Conservation (phyloP, 2,797 vertebrate genomes). For the Ctenopoma multispine region DNA sequence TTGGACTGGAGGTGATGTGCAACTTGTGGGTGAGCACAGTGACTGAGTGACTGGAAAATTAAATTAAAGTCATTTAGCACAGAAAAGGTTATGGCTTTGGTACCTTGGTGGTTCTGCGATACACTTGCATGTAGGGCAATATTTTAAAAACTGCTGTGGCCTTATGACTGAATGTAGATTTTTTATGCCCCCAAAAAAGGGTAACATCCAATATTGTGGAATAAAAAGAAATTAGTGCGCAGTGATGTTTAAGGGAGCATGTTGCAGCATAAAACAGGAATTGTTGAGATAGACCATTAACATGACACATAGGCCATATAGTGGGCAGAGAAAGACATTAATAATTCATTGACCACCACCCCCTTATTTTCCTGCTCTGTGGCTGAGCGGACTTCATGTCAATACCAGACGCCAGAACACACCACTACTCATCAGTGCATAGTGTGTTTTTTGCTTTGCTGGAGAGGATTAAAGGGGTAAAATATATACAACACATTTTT, state of each 20-base stretch:
- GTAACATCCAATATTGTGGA: neutral
- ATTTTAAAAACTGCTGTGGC: conserved; percentile 47
- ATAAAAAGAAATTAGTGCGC: conserved; percentile 3
- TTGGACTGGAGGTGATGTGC: neutral
- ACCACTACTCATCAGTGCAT: conserved; percentile 48
- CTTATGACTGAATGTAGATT: conserved; percentile 44
- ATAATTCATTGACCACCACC: conserved; percentile 69
- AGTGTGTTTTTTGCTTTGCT: conserved; percentile 26
- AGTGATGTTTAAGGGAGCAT: conserved; percentile 33
- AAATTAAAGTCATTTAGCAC: conserved; percentile 51
- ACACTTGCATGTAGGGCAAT: conserved; percentile 8
- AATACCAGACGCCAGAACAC: conserved; percentile 48
- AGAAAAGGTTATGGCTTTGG: conserved; percentile 47
- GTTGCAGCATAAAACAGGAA: conserved; percentile 44
- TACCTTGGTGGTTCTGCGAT: conserved; percentile 22
- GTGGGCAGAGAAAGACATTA: conserved; percentile 65
- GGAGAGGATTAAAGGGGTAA: conserved; percentile 21
- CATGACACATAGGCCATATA: conserved; percentile 67
- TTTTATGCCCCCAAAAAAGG: conserved; percentile 12
- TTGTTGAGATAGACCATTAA: conserved; percentile 53
- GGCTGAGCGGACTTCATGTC: conserved; percentile 55
- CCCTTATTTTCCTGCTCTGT: conserved; percentile 53
- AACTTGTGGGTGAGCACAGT: conserved; percentile 7
- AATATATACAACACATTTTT: conserved; percentile 23
- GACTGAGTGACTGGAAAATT: conserved; percentile 56